Conservation (phyloP, 2,888 invertebrate species). For the Allacma fusca region DNA sequence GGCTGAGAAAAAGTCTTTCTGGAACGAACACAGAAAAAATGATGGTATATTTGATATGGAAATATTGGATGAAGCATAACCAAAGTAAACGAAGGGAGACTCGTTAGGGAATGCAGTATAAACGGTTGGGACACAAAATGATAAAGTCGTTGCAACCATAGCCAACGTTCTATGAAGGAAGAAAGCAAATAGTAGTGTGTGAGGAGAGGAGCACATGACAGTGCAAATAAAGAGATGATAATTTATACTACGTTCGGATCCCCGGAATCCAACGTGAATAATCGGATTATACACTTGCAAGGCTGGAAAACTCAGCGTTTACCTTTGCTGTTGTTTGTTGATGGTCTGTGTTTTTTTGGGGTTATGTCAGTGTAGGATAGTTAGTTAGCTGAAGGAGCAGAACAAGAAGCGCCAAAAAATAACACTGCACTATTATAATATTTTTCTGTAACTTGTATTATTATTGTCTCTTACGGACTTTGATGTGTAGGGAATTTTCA, state of each 20-base stretch:
- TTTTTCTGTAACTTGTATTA: background rate
- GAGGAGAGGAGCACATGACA: no score
- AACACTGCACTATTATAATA: background rate
- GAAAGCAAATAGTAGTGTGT: no score
- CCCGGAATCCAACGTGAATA: background rate
- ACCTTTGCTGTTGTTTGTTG: constrained; percentile 10
- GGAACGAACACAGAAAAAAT: no score
- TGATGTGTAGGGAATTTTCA: constrained; percentile 3
- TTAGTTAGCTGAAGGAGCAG: constrained; percentile 8
- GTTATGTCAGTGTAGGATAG: background rate
- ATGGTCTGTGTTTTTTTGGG: background rate
- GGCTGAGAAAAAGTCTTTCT: no score
- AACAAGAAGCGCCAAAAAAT: background rate
- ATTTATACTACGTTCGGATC: background rate
- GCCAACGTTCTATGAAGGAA: no score
- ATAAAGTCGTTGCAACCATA: no score
- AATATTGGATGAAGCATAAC: no score
- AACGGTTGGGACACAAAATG: no score
- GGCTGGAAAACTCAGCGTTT: background rate
- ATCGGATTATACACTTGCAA: background rate
- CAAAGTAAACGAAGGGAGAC: no score
- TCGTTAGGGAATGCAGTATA: no score
- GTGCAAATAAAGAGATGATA: background rate
- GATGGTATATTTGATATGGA: no score
- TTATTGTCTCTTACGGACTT: background rate